Percentiles rank a stretch among this genome's conserved stretches.
Conservation (phyloP, 2,113 vertebrate species). For the Donacobius atricapilla region DNA sequence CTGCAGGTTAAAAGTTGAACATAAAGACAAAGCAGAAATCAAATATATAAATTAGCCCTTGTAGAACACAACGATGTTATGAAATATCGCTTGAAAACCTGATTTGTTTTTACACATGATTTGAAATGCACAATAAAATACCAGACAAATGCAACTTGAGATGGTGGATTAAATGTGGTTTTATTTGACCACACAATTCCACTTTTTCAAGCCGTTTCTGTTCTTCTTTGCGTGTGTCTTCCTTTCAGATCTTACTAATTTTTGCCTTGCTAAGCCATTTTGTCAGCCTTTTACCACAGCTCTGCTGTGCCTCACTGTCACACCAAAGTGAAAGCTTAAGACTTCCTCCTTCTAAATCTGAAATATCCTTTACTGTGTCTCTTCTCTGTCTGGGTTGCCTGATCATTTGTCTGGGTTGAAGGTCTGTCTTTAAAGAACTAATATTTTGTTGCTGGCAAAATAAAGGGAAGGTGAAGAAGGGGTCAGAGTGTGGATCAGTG, state of each 20-base stretch:
- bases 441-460: constrained; percentile 37
- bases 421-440: constrained; percentile 43
- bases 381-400: neutral
- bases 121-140: neutral
- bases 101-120: neutral
- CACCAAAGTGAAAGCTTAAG: neutral
- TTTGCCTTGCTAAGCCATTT: neutral
- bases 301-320: neutral
- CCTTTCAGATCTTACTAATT: neutral
- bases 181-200: neutral
- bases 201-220: neutral
- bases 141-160: neutral
- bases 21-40: neutral
- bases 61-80: neutral
- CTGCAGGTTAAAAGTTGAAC: neutral
- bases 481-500: constrained; percentile 28
- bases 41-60: neutral
- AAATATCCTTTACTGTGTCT: neutral
- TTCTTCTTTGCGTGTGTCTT: neutral
- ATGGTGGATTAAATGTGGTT: neutral
- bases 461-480: constrained; percentile 8
- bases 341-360: neutral
- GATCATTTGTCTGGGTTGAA: constrained; percentile 42
- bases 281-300: neutral
- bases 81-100: neutral